A percentile compares a stretch with the other conserved stretches of the same genome.
Evolutionary conservation across 2,113 vertebrate species (phyloP).

Genomic region (Oncorhynchus clarkii): DNA sequence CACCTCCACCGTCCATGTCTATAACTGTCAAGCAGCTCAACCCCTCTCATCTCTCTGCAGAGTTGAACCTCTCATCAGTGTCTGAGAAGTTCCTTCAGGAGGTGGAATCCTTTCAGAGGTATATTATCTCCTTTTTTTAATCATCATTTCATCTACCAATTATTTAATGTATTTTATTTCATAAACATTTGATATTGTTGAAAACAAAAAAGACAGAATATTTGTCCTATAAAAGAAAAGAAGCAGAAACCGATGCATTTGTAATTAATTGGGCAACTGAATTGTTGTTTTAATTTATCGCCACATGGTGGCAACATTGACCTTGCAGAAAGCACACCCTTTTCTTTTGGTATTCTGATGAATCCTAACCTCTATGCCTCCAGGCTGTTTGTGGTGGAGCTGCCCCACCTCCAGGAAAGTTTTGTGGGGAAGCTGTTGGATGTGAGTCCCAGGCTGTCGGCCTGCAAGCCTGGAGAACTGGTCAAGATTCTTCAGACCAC

Average conservation of each 20-base stretch:
- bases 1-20: slow-evolving; percentile 64
- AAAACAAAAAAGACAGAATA: too few relatives aligned
- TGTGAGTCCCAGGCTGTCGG: slow-evolving; percentile 88
- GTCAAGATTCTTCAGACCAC: slow-evolving; percentile 92
- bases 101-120: slow-evolving; percentile 94
- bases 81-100: slow-evolving; percentile 94
- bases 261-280: too few relatives aligned
- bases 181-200: too few relatives aligned
- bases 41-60: slow-evolving; percentile 58
- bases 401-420: slow-evolving; percentile 89
- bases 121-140: background rate
- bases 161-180: too few relatives aligned
- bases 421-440: slow-evolving; percentile 93
- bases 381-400: slow-evolving; percentile 87
- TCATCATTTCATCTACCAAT: too few relatives aligned
- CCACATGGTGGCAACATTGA: too few relatives aligned
- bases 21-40: slow-evolving; percentile 45
- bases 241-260: too few relatives aligned
- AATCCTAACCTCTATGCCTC: background rate
- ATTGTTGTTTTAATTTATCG: too few relatives aligned
- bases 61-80: slow-evolving; percentile 82
- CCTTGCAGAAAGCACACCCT: too few relatives aligned
- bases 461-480: slow-evolving; percentile 86
- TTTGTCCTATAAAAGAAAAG: too few relatives aligned
- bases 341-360: background rate